Evolutionary conservation across 2,113 vertebrate genomes (phyloP).

Genomic region (Nymphicus hollandicus): DNA sequence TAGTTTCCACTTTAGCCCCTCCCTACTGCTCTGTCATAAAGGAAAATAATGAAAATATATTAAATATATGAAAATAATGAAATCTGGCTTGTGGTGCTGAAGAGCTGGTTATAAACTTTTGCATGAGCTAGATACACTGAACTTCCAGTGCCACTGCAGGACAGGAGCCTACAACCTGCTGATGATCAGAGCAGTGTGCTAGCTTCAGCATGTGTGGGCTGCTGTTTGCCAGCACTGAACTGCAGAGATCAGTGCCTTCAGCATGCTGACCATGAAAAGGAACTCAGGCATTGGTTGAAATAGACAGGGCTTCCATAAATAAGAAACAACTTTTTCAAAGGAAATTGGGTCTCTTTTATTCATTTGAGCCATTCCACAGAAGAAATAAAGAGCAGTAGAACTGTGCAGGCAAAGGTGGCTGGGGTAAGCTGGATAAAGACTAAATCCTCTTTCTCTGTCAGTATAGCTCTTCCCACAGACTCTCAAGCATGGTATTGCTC

Average conservation of each 20-base stretch:
- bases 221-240: fast-evolving
- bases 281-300: background rate
- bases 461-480: background rate
- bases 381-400: background rate
- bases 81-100: background rate
- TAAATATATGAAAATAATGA: background rate
- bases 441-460: background rate
- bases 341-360: fast-evolving
- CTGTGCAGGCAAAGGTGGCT: background rate
- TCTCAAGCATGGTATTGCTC: background rate
- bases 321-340: background rate
- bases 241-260: background rate
- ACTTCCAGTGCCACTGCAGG: background rate
- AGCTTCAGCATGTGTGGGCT: background rate
- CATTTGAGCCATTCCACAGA: background rate
- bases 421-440: background rate
- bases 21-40: background rate
- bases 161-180: background rate
- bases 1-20: background rate
- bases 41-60: background rate
- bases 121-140: background rate
- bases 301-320: background rate
- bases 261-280: fast-evolving
- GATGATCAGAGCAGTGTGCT: background rate
- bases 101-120: background rate